These are phyloP conservation scores for Coptodon rendalli DNA, from an alignment of 2,113 vertebrate genomes.

Conservation along the genomic window DNA sequence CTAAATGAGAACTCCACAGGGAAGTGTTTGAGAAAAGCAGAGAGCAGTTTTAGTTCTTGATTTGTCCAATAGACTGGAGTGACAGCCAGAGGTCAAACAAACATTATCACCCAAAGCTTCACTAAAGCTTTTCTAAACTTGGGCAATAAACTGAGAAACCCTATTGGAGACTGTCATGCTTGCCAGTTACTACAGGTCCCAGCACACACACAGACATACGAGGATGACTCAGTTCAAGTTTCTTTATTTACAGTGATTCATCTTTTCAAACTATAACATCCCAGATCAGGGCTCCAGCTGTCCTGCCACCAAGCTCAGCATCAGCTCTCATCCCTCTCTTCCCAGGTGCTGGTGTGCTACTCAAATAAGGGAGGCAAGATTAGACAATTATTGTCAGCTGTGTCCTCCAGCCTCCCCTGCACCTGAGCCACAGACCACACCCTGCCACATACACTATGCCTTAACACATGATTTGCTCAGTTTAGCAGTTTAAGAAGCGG, in stretches of 20 bases:
- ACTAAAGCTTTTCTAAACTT: background rate
- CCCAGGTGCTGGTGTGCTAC: background rate
- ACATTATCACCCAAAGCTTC: background rate
- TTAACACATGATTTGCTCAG: background rate
- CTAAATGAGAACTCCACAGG: background rate
- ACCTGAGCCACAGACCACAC: background rate
- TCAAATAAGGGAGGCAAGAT: background rate
- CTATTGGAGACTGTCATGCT: background rate
- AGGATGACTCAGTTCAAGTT: background rate
- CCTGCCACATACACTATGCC: background rate
- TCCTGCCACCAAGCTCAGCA: background rate
- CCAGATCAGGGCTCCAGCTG: background rate
- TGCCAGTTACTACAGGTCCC: background rate
- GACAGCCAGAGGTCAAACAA: background rate
- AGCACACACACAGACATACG: background rate
- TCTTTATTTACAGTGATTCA: background rate
- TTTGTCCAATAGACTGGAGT: background rate
- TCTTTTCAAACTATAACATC: background rate
- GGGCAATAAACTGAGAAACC: background rate
- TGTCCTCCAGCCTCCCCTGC: background rate
- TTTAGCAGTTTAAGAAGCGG: background rate
- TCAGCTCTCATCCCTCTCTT: background rate
- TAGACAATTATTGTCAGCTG: background rate
- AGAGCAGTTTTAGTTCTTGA: background rate
- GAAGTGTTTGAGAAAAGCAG: background rate